Conservation (phyloP, 2,113 vertebrate species). For the Neolamprologus variostigma region DNA sequence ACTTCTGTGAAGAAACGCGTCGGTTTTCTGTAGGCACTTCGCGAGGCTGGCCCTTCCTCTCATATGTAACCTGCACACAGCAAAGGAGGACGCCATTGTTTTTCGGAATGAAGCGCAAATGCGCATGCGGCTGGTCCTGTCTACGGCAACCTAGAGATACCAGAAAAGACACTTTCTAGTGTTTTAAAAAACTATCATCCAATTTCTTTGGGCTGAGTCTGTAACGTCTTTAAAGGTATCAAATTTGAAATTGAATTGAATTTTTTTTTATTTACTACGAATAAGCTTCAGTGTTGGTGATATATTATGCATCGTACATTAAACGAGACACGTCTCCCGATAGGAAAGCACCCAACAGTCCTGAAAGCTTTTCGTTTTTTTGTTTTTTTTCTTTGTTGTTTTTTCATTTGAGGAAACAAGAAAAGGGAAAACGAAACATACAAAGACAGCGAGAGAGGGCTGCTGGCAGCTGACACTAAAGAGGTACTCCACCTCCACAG, state of each 20-base stretch:
- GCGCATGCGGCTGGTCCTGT: constrained; percentile 39
- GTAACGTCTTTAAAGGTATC: not conserved
- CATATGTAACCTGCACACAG: constrained; percentile 47
- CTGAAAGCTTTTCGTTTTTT: not conserved
- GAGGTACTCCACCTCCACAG: not conserved
- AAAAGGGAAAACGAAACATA: constrained; percentile 57
- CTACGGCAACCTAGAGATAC: constrained; percentile 38
- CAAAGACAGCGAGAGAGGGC: not conserved
- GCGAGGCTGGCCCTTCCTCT: not conserved
- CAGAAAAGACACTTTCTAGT: not conserved
- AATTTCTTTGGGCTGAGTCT: not conserved
- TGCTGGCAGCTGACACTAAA: not conserved
- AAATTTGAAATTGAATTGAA: not conserved
- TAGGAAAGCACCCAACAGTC: not conserved
- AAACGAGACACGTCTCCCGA: not conserved
- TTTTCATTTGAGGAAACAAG: not conserved
- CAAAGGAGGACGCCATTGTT: constrained; percentile 68
- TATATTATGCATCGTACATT: not conserved
- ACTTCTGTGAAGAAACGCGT: constrained; percentile 3
- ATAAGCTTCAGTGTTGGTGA: not conserved
- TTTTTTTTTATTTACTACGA: not conserved
- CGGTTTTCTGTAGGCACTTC: not conserved
- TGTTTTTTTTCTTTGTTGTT: not conserved
- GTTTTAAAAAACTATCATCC: not conserved
- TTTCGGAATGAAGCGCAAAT: rapidly evolving